A percentile compares a stretch with the other conserved stretches of the same genome.
phyloP scores from a whole-genome alignment of 37 sponge, comb jelly and placozoan species.

The Beroe forskalii region DNA sequence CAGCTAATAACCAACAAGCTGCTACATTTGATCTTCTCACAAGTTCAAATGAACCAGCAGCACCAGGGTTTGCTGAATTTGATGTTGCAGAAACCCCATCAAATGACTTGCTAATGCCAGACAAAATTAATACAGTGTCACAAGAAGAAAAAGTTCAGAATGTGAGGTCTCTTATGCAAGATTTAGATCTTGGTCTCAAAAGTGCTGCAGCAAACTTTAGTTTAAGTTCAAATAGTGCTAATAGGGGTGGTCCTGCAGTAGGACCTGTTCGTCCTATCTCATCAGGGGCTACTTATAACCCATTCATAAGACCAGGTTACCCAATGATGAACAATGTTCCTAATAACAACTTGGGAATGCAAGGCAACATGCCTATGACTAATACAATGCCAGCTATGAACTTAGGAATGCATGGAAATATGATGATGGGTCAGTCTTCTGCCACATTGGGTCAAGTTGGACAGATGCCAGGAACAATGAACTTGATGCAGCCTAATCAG shows the following conservation, averaged over 20 bases:
- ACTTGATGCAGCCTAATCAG: neutral
- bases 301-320: constrained; percentile 54
- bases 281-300: constrained; percentile 30
- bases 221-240: neutral
- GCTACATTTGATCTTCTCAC: neutral
- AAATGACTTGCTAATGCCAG: constrained; percentile 37
- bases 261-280: constrained; percentile 61
- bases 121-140: neutral
- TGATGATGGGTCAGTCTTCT: constrained; percentile 15
- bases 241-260: constrained; percentile 41
- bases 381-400: constrained; percentile 17
- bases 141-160: constrained; percentile 29
- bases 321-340: neutral
- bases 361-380: neutral
- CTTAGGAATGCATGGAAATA: constrained; percentile 10
- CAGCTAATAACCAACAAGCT: neutral
- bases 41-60: neutral
- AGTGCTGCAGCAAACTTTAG: constrained; percentile 57
- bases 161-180: constrained; percentile 61
- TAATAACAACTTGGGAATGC: constrained; percentile 4
- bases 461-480: neutral
- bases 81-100: neutral
- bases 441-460: neutral
- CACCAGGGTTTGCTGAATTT: constrained; percentile 45
- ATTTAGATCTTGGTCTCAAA: constrained; percentile 34